Evolutionary conservation across 2,888 invertebrate species (phyloP).

Genomic region (Melanargia galathea): DNA sequence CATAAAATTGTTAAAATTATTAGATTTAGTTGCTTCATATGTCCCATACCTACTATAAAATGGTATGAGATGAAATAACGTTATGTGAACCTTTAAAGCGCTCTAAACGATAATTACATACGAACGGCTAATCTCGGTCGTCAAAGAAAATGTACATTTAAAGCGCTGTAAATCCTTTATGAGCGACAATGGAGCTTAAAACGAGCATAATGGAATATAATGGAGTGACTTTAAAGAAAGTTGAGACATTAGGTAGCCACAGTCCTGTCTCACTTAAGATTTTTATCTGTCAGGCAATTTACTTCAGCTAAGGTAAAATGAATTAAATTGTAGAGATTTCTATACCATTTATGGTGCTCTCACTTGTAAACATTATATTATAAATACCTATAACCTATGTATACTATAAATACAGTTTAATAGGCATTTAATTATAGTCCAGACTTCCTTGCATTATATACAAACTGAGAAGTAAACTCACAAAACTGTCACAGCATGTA

Average conservation of each 20-base stretch:
- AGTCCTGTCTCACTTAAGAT: constrained; percentile 33
- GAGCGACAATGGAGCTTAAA: constrained; percentile 38
- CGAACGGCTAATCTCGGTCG: constrained; percentile 35
- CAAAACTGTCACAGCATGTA: no score
- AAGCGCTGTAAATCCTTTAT: constrained; percentile 39
- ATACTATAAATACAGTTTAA: neutral
- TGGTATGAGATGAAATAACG: constrained; percentile 23
- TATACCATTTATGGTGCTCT: neutral
- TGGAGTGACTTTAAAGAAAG: constrained; percentile 36
- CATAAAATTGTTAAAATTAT: neutral
- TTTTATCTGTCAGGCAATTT: constrained; percentile 39
- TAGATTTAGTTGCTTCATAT: neutral
- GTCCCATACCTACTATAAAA: neutral
- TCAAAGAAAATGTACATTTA: constrained; percentile 38
- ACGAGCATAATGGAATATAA: constrained; percentile 40
- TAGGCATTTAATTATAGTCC: neutral
- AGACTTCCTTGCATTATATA: neutral
- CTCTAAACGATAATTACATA: constrained; percentile 32
- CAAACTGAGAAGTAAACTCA: neutral
- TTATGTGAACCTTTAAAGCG: constrained; percentile 28
- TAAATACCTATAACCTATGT: neutral
- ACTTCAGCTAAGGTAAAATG: constrained; percentile 30
- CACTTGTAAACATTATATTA: constrained; percentile 1
- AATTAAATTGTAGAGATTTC: constrained; percentile 25
- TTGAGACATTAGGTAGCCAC: constrained; percentile 36